A percentile compares a stretch with the other conserved stretches of the same genome.
These are phyloP conservation scores for Tichodroma muraria DNA, from an alignment of 2,113 vertebrate genomes.

Conservation along the genomic window DNA sequence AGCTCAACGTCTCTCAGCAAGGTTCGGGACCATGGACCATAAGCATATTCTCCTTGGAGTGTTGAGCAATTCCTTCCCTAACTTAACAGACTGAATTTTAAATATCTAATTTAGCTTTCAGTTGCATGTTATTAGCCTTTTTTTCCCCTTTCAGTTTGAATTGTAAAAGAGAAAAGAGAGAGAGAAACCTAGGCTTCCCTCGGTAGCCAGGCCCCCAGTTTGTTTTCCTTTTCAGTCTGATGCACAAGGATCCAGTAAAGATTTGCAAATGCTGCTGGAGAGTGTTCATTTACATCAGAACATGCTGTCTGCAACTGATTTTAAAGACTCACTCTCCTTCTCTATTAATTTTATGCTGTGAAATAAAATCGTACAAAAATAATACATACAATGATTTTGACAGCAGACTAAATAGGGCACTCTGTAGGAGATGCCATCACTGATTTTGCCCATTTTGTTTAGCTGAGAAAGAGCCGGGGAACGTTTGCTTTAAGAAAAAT, in stretches of 20 bases:
- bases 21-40: not conserved
- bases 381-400: not conserved
- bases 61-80: not conserved
- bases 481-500: not conserved
- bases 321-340: not conserved
- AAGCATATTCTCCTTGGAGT: not conserved
- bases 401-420: not conserved
- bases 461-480: not conserved
- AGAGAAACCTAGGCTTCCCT: not conserved
- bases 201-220: not conserved
- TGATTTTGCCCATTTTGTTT: not conserved
- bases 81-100: not conserved
- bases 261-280: not conserved
- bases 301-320: not conserved
- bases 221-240: not conserved
- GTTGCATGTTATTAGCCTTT: not conserved
- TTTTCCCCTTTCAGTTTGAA: not conserved
- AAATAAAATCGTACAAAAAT: not conserved
- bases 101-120: not conserved
- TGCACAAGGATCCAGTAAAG: not conserved
- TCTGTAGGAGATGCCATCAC: not conserved
- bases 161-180: not conserved
- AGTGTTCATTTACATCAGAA: constrained; percentile 7
- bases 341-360: not conserved
- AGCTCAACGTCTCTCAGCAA: not conserved